These are phyloP conservation scores for Leptopterna dolabrata DNA, from an alignment of 2,888 invertebrate species.

Conservation along the genomic window DNA sequence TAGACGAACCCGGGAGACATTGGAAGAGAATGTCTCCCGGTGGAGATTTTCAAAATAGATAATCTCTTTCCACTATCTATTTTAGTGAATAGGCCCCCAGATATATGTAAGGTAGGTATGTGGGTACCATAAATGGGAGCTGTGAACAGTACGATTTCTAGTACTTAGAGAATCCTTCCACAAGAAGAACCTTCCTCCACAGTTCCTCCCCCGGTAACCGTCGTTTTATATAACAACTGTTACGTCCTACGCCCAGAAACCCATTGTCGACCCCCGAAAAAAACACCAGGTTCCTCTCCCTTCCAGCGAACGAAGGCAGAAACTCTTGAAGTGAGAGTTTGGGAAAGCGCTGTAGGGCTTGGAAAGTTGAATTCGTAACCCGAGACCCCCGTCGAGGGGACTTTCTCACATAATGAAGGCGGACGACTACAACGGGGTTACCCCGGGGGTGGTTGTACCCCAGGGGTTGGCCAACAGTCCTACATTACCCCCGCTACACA, in stretches of 20 bases:
- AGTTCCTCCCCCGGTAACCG: neutral
- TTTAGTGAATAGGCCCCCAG: too few species aligned
- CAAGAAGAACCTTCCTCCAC: neutral
- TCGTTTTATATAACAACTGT: neutral
- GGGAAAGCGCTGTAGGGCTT: conserved; percentile 46
- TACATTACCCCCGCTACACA: neutral
- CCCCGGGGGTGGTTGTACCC: conserved; percentile 1
- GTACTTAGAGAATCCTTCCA: neutral
- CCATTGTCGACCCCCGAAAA: neutral
- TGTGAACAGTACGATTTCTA: neutral
- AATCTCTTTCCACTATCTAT: too few species aligned
- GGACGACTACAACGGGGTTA: conserved; percentile 5
- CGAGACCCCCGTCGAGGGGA: neutral
- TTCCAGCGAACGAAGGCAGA: neutral
- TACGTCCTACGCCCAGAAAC: neutral
- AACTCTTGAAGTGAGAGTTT: conserved; percentile 42
- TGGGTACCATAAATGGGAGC: too few species aligned
- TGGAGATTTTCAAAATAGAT: too few species aligned
- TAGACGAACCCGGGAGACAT: too few species aligned
- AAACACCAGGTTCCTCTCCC: neutral
- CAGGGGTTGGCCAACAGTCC: neutral
- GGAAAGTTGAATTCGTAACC: conserved; percentile 48
- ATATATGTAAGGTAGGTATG: too few species aligned
- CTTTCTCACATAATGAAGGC: conserved; percentile 44
- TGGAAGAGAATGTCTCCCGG: too few species aligned